Percentiles rank a stretch among this genome's conserved stretches.
phyloP scores from a whole-genome alignment of 2,888 invertebrate species.

The Beris morrisii region DNA sequence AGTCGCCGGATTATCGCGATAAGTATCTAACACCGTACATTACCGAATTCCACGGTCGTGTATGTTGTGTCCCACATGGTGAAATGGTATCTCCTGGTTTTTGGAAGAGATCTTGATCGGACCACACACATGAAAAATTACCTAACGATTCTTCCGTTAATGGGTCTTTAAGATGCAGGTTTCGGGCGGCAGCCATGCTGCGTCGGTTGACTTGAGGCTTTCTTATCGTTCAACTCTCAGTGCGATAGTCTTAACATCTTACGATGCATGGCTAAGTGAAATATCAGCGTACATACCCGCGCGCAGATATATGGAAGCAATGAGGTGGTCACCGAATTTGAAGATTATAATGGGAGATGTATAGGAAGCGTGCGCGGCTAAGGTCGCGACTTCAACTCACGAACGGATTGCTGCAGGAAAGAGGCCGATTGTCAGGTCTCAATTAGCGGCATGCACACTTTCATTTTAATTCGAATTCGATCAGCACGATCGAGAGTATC shows the following conservation, averaged over 20 bases:
- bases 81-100: not conserved
- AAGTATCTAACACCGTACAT: slow-evolving; percentile 23
- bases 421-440: slow-evolving; percentile 20
- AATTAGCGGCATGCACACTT: slow-evolving; percentile 28
- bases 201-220: slow-evolving; percentile 4
- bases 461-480: slow-evolving; percentile 9
- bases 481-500: not conserved
- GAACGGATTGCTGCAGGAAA: not conserved
- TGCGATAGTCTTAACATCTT: slow-evolving; percentile 21
- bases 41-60: slow-evolving; percentile 6
- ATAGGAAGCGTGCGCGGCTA: not conserved
- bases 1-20: slow-evolving; percentile 14
- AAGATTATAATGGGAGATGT: not conserved
- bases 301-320: no score
- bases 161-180: slow-evolving; percentile 22
- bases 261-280: slow-evolving; percentile 16
- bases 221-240: slow-evolving; percentile 6
- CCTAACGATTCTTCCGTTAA: slow-evolving; percentile 26
- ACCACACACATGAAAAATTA: slow-evolving; percentile 32
- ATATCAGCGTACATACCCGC: slow-evolving; percentile 4
- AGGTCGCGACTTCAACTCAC: not conserved
- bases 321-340: not conserved
- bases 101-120: slow-evolving; percentile 16
- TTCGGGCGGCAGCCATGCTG: not conserved
- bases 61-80: slow-evolving; percentile 2